Base-by-base conservation (phyloP, 2,113 vertebrate genomes). In the Notiomystis cincta region DNA sequence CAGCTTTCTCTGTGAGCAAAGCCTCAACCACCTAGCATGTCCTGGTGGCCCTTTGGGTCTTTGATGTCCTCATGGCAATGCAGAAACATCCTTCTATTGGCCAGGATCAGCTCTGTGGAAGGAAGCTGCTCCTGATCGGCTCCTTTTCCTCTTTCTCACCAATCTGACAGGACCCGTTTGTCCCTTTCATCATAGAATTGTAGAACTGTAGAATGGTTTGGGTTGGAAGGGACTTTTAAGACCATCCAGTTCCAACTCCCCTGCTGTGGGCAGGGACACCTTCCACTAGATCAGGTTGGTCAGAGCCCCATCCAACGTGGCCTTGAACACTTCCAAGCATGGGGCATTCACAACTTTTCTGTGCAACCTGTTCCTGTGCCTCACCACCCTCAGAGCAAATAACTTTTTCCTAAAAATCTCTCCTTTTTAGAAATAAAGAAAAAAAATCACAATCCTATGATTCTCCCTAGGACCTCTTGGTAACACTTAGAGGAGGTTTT, bases 21-120 rank as follows among this genome's bases (percentile, higher is more conserved):
- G 47, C 24, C 24, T 78, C 67, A 57, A 10, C 6, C 21, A 11
- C 12, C 35, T 47, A 40, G 6, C 0, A 0, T 12, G 10, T 66
- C 50, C 16, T 54, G 23, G 2, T 51, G 45, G 10, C 88, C 25
- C 69, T 88, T 53, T 77, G 33, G 14, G 33, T 87, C 72, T 73
- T 79, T 47, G 53, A 9, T 71, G 31, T 27, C 60, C 37, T 31
- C 57, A 45, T 12, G 6, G 53, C 48, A 58, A 25, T 6, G 11
- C 33, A 87, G 73, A 54, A 57, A 27, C 37, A 0, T 23, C 15
- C 40, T 87, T 79, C 51, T 1, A 3, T 38, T 42, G 62, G 22
- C 42, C 31, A 27, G 40, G 25, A 60, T 38, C 21, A 19, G 13
- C 37, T 78, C 28, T 1, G 0, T 5, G 1, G 23, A 10, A 71